phyloP scores from a whole-genome alignment of 2,888 invertebrate species.

The Himalopsyche japonica region DNA sequence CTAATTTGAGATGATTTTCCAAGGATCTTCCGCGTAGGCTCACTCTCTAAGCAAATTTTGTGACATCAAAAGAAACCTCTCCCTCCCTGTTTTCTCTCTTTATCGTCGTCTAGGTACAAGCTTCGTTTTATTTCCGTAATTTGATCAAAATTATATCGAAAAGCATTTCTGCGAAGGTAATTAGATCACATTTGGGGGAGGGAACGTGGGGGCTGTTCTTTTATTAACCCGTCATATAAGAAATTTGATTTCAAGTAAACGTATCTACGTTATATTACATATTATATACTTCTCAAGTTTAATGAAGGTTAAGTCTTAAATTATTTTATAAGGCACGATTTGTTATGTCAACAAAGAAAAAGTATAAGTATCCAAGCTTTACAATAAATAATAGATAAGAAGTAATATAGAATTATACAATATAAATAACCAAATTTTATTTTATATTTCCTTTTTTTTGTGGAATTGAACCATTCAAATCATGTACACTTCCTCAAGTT shows the following conservation, averaged over 20 bases:
- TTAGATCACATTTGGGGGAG: constrained; percentile 31
- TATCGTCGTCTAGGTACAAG: not conserved
- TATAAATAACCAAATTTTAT: too few species aligned
- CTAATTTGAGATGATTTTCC: constrained; percentile 14
- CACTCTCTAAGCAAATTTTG: constrained; percentile 33
- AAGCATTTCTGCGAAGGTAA: constrained; percentile 37
- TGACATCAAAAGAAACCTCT: constrained; percentile 25
- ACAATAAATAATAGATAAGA: too few species aligned
- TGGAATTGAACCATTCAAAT: too few species aligned
- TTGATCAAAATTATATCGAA: constrained; percentile 39
- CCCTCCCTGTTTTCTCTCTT: not conserved
- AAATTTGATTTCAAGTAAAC: constrained; percentile 12
- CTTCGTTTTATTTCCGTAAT: constrained; percentile 35
- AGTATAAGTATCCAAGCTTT: too few species aligned
- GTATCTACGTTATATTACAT: too few species aligned
- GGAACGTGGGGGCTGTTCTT: constrained; percentile 23
- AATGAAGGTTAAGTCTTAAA: too few species aligned
- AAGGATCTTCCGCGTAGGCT: constrained; percentile 7
- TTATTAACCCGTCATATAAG: constrained; percentile 31
- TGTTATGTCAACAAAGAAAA: too few species aligned
- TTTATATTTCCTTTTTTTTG: too few species aligned
- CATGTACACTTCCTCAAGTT: too few species aligned
- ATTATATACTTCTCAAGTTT: too few species aligned
- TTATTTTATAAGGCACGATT: too few species aligned
- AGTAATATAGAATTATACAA: too few species aligned